These are phyloP conservation scores for Triplophysa dalaica DNA, from an alignment of 2,113 vertebrate genomes.

Conservation along the genomic window DNA sequence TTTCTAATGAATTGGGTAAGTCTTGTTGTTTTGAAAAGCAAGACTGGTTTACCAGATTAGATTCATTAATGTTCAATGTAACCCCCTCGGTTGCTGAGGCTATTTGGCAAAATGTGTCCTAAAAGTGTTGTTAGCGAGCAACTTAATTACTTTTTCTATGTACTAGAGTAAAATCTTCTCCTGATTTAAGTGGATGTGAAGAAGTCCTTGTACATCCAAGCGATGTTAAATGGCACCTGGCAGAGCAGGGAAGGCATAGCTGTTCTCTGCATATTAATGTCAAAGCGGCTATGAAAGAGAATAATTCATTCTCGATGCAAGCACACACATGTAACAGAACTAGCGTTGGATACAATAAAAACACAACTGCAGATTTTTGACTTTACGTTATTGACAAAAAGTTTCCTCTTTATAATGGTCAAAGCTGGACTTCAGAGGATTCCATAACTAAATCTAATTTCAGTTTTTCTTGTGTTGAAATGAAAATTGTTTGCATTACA, in stretches of 20 bases:
- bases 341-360: constrained; percentile 32
- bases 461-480: too few species aligned
- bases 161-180: constrained; percentile 50
- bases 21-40: constrained; percentile 8
- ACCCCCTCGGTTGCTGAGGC: neutral
- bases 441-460: too few species aligned
- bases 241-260: constrained; percentile 46
- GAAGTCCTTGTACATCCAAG: constrained; percentile 63
- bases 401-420: constrained; percentile 10
- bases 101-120: constrained; percentile 16
- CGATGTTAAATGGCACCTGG: constrained; percentile 64
- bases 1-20: neutral
- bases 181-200: constrained; percentile 66
- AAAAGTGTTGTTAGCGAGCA: constrained; percentile 1
- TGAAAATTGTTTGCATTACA: too few species aligned
- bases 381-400: neutral
- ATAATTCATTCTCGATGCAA: constrained; percentile 52
- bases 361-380: neutral
- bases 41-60: constrained; percentile 1
- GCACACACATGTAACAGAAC: constrained; percentile 23
- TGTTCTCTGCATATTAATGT: constrained; percentile 64
- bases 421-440: too few species aligned
- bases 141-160: constrained; percentile 53
- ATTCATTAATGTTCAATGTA: constrained; percentile 13
- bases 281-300: constrained; percentile 53